Base-by-base conservation (phyloP, 2,888 invertebrate species). In the Achlya flavicornis region DNA sequence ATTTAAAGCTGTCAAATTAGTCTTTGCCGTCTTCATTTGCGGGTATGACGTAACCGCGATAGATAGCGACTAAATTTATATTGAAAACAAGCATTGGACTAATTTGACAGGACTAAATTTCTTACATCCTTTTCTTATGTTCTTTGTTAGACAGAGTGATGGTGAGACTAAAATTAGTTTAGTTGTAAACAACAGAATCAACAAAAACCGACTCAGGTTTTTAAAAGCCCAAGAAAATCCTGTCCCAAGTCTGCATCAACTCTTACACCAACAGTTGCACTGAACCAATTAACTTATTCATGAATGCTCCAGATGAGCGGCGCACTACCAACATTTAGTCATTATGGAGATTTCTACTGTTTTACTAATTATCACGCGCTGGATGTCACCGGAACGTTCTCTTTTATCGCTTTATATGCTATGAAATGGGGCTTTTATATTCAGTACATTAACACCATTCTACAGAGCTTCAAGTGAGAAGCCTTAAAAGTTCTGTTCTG, bases 261-360 rank as follows among this genome's bases (percentile, higher is more conserved):
- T 46, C n/a, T 46, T 46, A 57, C 63, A 66, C 70, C 71, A 72
- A 76, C 77, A 76, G 74, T 74, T 78, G 80, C 84, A 78, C 69
- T 74, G 71, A 76, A 76, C 81, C 85, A 87, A 88, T 90, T 90
- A 89, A 87, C 79, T 89, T 91, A 91, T 90, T 90, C 88, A 90
- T 90, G 90, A 89, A 81, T 73, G 79, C 69, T 67, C 62, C 72
- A 77, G 77, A 77, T 78, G 79, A 78, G 65, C 70, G 67, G 65
- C 64, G 61, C 57, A 63, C 63, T 61, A 73, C 71, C 62, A 64
- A 64, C 75, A 35, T 58, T 32, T 58, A 58, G 53, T 53, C 53
- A 53, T 53, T 71, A 74, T 75, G 67, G 65, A 71, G 67, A 64
- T 71, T 67, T 66, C 66, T 65, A 66, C 63, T 64, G 67, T 75